Evolutionary conservation across 2,113 vertebrate genomes (phyloP).

Genomic region (Fulica atra): DNA sequence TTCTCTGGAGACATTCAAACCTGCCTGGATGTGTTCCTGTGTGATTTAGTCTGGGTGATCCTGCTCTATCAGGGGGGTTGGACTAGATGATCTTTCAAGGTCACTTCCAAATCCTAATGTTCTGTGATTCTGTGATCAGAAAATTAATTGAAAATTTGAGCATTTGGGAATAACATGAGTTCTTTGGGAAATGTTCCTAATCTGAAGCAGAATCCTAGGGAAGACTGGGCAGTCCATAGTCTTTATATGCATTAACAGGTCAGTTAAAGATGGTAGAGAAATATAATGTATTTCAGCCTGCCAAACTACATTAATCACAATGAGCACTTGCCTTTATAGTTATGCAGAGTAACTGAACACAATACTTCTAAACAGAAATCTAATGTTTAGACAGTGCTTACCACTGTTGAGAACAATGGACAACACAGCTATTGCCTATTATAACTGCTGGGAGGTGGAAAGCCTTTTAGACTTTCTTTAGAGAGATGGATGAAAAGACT

Average conservation of each 20-base stretch:
- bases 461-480: background rate
- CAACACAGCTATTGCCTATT: background rate
- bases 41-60: too few species aligned
- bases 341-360: background rate
- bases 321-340: background rate
- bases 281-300: background rate
- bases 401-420: background rate
- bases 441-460: background rate
- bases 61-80: too few species aligned
- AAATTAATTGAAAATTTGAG: background rate
- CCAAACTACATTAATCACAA: background rate
- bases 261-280: background rate
- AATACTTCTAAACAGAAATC: background rate
- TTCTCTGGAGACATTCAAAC: too few species aligned
- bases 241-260: background rate
- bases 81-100: too few species aligned
- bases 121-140: background rate
- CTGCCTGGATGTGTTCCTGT: too few species aligned
- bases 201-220: background rate
- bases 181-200: background rate
- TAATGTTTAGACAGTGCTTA: background rate
- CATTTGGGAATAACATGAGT: background rate
- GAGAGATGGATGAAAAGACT: background rate
- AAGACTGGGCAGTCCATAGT: background rate
- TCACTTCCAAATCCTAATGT: too few species aligned